Evolutionary conservation across 1,140 invertebrate species (phyloP).

Genomic region (Drosophila triauraria): DNA sequence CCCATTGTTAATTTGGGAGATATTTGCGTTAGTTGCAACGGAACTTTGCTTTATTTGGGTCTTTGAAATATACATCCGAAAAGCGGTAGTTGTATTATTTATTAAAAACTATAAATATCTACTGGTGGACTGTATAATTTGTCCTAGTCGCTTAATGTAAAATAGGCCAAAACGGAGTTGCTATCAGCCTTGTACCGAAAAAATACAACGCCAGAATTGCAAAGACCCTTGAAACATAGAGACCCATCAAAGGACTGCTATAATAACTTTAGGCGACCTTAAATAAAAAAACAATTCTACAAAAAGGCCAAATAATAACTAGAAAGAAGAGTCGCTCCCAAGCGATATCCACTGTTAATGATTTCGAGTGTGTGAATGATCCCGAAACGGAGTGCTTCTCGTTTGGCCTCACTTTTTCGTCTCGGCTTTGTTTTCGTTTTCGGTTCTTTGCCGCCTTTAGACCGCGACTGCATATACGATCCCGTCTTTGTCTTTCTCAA

Average conservation of each 20-base stretch:
- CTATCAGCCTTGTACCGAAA: no score
- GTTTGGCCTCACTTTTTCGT: slow-evolving; percentile 25
- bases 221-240: no score
- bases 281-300: no score
- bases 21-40: background rate
- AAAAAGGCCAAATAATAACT: background rate
- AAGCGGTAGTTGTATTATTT: background rate
- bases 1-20: slow-evolving; percentile 4
- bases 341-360: background rate
- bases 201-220: no score
- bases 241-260: no score
- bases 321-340: background rate
- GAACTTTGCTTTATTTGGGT: background rate
- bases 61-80: background rate
- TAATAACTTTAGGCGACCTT: no score
- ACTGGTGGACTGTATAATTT: no score
- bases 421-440: slow-evolving; percentile 34
- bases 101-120: background rate
- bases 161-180: no score
- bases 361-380: slow-evolving; percentile 18
- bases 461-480: slow-evolving; percentile 23
- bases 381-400: slow-evolving; percentile 5
- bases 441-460: slow-evolving; percentile 29
- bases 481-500: slow-evolving; percentile 40
- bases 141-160: no score